phyloP scores from a whole-genome alignment of 2,113 vertebrate genomes.

The Eulemur macaco region DNA sequence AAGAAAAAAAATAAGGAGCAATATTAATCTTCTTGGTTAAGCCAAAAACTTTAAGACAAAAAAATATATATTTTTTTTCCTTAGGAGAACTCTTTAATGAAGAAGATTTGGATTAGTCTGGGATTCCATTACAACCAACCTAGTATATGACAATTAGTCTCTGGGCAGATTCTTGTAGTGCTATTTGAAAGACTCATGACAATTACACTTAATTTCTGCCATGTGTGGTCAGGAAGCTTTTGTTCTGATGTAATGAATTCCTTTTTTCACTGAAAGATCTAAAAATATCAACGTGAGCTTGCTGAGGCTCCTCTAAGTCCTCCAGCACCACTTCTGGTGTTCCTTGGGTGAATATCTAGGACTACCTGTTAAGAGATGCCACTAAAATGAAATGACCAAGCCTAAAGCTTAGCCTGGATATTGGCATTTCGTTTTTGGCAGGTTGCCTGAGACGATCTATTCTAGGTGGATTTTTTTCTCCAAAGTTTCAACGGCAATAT shows the following conservation, averaged over 20 bases:
- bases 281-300: neutral
- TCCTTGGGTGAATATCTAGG: neutral
- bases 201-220: neutral
- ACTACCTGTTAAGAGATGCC: neutral
- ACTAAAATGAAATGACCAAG: constrained; percentile 11
- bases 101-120: neutral
- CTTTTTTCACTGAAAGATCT: neutral
- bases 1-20: neutral
- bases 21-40: neutral
- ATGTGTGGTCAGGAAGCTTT: neutral
- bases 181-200: neutral
- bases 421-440: constrained; percentile 61
- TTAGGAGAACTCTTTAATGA: neutral
- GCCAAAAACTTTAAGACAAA: neutral
- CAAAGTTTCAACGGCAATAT: neutral
- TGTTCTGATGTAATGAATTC: neutral
- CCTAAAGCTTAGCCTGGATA: constrained; percentile 35
- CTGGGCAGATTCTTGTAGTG: neutral
- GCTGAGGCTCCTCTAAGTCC: no score
- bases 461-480: constrained; percentile 39
- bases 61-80: neutral
- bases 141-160: neutral
- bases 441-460: constrained; percentile 40
- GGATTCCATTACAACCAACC: neutral
- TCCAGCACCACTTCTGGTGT: neutral